A percentile compares a stretch with the other conserved stretches of the same genome.
Evolutionary conservation across 2,113 vertebrate species (phyloP).

Genomic region (Nannospalax galili): DNA sequence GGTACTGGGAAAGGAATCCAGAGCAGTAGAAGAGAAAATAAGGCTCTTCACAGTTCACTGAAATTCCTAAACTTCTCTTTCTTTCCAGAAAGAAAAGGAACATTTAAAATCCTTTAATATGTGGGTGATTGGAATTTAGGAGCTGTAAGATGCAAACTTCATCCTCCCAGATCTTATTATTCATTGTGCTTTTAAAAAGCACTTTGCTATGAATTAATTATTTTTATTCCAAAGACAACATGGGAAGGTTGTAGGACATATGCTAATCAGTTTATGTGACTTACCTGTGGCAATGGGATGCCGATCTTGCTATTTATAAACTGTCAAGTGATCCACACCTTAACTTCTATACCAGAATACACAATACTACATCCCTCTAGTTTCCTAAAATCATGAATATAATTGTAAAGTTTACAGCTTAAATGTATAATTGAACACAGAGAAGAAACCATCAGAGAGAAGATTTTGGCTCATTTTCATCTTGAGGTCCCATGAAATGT

Average conservation of each 20-base stretch:
- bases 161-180: neutral
- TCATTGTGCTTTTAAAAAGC: neutral
- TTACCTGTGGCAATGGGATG: neutral
- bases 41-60: neutral
- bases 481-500: neutral
- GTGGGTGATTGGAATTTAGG: neutral
- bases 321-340: neutral
- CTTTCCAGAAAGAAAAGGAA: neutral
- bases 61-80: neutral
- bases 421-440: neutral
- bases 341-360: neutral
- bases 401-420: neutral
- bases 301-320: constrained; percentile 52
- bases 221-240: neutral
- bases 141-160: neutral
- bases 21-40: neutral
- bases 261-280: neutral
- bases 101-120: neutral
- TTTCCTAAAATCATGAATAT: neutral
- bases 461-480: neutral
- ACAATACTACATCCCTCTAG: neutral
- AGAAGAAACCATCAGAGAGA: neutral
- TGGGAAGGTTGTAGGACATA: neutral
- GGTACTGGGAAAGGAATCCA: neutral
- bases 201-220: constrained; percentile 22